phyloP scores from a whole-genome alignment of 2,797 vertebrate species.

The Cercopithecus diana region DNA sequence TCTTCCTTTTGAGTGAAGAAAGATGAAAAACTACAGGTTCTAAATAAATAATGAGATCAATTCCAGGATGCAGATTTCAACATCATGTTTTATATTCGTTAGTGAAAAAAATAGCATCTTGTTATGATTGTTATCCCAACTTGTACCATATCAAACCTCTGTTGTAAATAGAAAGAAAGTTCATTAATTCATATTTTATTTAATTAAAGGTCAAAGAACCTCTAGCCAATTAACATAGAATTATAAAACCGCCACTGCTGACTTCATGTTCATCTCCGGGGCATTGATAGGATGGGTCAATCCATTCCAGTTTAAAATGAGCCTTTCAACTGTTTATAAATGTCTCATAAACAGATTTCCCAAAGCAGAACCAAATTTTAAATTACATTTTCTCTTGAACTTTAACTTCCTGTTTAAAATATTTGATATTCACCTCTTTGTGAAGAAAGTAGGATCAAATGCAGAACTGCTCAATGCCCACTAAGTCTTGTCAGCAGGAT shows the following conservation, averaged over 20 bases:
- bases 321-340: background rate
- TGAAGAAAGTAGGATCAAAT: background rate
- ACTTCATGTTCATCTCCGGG: background rate
- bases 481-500: background rate
- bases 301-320: slow-evolving; percentile 18
- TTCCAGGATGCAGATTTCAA: slow-evolving; percentile 73
- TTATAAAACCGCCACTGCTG: slow-evolving; percentile 37
- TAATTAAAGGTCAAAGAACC: slow-evolving; percentile 76
- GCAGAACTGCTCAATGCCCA: background rate
- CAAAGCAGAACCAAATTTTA: background rate
- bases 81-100: slow-evolving; percentile 71
- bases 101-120: slow-evolving; percentile 73
- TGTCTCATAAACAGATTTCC: background rate
- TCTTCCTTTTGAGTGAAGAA: slow-evolving; percentile 53
- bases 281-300: background rate
- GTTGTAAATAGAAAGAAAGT: slow-evolving; percentile 73
- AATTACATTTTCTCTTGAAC: background rate
- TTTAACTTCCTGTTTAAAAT: background rate
- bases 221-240: slow-evolving; percentile 63
- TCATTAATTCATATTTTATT: slow-evolving; percentile 70
- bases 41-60: slow-evolving; percentile 40
- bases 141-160: slow-evolving; percentile 71
- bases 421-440: background rate
- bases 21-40: slow-evolving; percentile 63
- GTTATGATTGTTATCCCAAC: slow-evolving; percentile 64